These are phyloP conservation scores for Geodia barretti DNA, from an alignment of 37 sponge, comb jelly and placozoan genomes.

Conservation along the genomic window DNA sequence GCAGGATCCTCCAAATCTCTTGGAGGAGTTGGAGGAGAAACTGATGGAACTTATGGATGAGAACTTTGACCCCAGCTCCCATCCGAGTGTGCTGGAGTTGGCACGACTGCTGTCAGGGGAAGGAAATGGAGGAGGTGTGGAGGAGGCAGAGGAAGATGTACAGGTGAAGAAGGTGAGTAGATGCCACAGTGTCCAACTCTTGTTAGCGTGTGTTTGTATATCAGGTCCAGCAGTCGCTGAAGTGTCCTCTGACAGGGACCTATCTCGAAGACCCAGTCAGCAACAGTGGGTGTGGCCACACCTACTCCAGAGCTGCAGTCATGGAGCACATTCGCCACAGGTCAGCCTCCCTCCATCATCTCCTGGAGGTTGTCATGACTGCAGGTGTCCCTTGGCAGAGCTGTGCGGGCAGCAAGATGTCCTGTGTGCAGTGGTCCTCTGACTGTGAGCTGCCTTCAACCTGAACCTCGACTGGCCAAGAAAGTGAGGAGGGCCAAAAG, in stretches of 20 bases:
- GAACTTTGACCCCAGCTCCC: slow-evolving; percentile 6
- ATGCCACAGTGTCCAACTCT: not conserved
- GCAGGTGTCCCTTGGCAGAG: not conserved
- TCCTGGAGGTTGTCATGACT: not conserved
- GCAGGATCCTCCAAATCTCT: slow-evolving; percentile 17
- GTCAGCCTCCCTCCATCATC: too few species aligned
- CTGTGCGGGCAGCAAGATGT: slow-evolving; percentile 37
- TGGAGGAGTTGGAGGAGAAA: slow-evolving; percentile 4
- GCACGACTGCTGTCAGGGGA: too few species aligned
- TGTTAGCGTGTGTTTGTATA: slow-evolving; percentile 13
- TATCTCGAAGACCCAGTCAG: slow-evolving; percentile 65
- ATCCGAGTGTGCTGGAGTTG: slow-evolving; percentile 21
- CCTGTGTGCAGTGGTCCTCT: slow-evolving; percentile 58
- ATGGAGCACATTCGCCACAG: slow-evolving; percentile 40
- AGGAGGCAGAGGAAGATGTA: slow-evolving; percentile 28
- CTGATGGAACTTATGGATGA: not conserved
- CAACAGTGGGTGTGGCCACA: slow-evolving; percentile 52
- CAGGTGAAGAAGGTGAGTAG: slow-evolving; percentile 29
- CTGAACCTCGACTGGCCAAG: not conserved
- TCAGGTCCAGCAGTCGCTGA: slow-evolving; percentile 54
- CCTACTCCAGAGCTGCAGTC: slow-evolving; percentile 59
- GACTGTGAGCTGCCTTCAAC: slow-evolving; percentile 25
- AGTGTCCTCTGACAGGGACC: slow-evolving; percentile 72
- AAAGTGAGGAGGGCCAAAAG: not conserved
- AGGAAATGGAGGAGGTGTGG: slow-evolving; percentile 1